Conservation (phyloP, 2,113 vertebrate genomes). For the Podarcis cretensis region DNA sequence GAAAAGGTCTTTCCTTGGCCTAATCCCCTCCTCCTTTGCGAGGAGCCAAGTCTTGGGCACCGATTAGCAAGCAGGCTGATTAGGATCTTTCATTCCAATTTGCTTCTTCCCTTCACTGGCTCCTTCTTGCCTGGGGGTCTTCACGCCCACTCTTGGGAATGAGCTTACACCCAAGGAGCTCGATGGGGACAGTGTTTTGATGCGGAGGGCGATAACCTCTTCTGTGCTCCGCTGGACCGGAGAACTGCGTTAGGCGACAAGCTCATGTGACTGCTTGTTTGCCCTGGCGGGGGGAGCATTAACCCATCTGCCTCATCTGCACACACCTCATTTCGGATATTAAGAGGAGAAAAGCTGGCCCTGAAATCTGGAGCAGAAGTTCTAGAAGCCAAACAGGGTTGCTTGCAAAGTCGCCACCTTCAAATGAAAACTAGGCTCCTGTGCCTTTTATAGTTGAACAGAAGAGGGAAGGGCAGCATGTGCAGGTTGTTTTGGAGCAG, state of each 20-base stretch:
- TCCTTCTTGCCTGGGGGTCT: constrained; percentile 67
- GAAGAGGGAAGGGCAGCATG: not conserved
- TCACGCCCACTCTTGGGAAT: constrained; percentile 59
- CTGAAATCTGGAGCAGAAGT: not conserved
- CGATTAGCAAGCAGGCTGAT: constrained; percentile 58
- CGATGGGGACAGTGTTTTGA: constrained; percentile 54
- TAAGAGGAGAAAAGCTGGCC: not conserved
- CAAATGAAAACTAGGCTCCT: not conserved
- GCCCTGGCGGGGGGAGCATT: not conserved
- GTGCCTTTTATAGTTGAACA: not conserved
- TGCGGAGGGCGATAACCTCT: constrained; percentile 68
- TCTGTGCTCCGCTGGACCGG: constrained; percentile 62
- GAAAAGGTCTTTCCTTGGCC: constrained; percentile 25
- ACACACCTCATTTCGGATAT: not conserved
- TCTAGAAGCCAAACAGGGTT: not conserved
- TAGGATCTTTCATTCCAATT: constrained; percentile 64
- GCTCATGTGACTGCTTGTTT: constrained; percentile 47
- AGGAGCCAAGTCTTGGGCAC: constrained; percentile 52
- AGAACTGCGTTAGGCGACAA: constrained; percentile 53
- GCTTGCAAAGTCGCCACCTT: no score
- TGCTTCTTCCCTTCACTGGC: constrained; percentile 70
- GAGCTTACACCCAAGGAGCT: constrained; percentile 60
- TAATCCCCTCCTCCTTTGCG: constrained; percentile 21
- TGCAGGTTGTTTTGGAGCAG: no score
- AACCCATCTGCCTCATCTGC: not conserved